Conservation (phyloP, 2,888 invertebrate species). For the Calliphora vomitoria region DNA sequence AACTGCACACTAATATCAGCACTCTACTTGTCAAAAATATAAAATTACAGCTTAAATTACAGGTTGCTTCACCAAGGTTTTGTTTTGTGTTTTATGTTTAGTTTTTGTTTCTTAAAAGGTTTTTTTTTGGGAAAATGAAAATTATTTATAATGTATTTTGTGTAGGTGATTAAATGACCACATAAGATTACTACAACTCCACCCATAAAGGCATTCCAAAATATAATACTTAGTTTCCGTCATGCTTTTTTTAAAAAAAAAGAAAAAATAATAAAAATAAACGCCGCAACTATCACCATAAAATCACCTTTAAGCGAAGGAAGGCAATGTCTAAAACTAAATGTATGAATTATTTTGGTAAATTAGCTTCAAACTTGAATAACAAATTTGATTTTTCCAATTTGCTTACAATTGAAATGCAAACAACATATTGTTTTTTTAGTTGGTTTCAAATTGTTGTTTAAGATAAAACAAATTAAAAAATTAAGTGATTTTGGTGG, state of each 20-base stretch:
- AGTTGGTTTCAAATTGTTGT: neutral
- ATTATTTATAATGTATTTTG: slow-evolving; percentile 34
- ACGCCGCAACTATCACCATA: slow-evolving; percentile 45
- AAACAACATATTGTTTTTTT: slow-evolving; percentile 33
- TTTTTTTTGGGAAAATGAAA: slow-evolving; percentile 38
- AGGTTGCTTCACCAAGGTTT: slow-evolving; percentile 33
- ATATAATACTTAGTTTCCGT: slow-evolving; percentile 68
- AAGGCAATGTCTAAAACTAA: slow-evolving; percentile 33
- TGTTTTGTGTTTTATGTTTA: neutral
- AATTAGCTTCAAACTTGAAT: slow-evolving; percentile 44
- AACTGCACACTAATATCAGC: neutral
- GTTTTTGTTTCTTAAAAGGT: neutral
- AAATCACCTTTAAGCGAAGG: slow-evolving; percentile 26
- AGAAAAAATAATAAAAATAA: neutral
- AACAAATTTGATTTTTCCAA: slow-evolving; percentile 22
- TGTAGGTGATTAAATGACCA: slow-evolving; percentile 56
- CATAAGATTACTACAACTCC: slow-evolving; percentile 40
- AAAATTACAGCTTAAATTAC: slow-evolving; percentile 18
- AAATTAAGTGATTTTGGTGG: slow-evolving; percentile 42
- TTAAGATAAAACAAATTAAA: neutral
- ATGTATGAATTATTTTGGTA: slow-evolving; percentile 32
- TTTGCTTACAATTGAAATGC: slow-evolving; percentile 33
- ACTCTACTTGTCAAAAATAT: slow-evolving; percentile 14
- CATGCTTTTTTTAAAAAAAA: slow-evolving; percentile 34
- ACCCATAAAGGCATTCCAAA: slow-evolving; percentile 46